Evolutionary conservation across 2,113 vertebrate species (phyloP).

Genomic region (Lepus europaeus): DNA sequence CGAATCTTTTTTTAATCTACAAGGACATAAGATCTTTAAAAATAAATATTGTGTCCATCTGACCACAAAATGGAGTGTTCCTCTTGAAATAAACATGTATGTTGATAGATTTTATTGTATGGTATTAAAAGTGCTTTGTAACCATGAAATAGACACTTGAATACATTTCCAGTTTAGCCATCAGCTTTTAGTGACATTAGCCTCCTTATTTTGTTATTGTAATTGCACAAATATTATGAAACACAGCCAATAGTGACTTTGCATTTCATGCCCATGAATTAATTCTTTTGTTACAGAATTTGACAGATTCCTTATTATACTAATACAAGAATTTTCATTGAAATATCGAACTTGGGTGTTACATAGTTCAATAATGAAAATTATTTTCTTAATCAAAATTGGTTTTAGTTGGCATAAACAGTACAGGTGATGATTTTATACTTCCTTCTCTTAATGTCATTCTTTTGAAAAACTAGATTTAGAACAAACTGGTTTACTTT

Average conservation of each 20-base stretch:
- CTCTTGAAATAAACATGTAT: constrained; percentile 65
- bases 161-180: constrained; percentile 46
- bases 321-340: constrained; percentile 39
- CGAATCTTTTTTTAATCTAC: constrained; percentile 73
- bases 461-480: neutral
- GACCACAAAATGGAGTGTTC: constrained; percentile 72
- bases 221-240: constrained; percentile 44
- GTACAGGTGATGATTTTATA: neutral
- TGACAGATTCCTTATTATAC: constrained; percentile 55
- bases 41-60: constrained; percentile 64
- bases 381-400: constrained; percentile 27
- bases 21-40: constrained; percentile 32
- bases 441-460: neutral
- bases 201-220: neutral
- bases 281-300: constrained; percentile 61
- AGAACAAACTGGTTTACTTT: constrained; percentile 8
- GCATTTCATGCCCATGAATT: neutral
- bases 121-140: constrained; percentile 67
- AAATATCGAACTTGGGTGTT: constrained; percentile 8
- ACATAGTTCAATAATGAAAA: constrained; percentile 13
- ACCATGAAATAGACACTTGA: constrained; percentile 36
- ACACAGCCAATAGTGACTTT: neutral
- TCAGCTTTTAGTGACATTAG: neutral
- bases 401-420: neutral
- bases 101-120: constrained; percentile 71